These are phyloP conservation scores for Dioctria linearis DNA, from an alignment of 2,888 invertebrate genomes.

Conservation along the genomic window DNA sequence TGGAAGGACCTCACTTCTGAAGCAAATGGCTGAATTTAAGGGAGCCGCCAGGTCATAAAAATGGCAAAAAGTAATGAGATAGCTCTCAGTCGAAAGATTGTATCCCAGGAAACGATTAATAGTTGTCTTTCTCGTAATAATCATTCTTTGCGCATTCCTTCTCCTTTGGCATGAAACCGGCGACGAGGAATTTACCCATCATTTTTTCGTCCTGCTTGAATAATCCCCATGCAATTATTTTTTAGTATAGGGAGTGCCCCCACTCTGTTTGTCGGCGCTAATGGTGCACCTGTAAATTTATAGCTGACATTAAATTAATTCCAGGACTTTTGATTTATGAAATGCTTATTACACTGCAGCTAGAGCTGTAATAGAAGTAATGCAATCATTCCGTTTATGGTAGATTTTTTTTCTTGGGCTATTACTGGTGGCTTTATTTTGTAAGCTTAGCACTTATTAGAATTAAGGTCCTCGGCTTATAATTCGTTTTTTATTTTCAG, in stretches of 20 bases:
- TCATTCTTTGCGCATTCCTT: slow-evolving; percentile 19
- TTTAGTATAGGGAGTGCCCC: slow-evolving; percentile 4
- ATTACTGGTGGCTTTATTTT: neutral
- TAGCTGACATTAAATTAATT: slow-evolving; percentile 41
- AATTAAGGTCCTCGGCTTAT: too few species aligned
- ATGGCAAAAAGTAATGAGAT: slow-evolving; percentile 47
- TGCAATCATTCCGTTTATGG: slow-evolving; percentile 4
- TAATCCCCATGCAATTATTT: slow-evolving; percentile 35
- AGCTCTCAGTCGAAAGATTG: slow-evolving; percentile 37
- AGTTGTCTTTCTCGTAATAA: slow-evolving; percentile 46
- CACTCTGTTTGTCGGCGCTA: slow-evolving; percentile 3
- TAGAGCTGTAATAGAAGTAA: slow-evolving; percentile 15
- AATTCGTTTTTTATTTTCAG: too few species aligned
- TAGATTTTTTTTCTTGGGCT: neutral
- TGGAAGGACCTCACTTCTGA: slow-evolving; percentile 29
- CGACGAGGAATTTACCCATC: slow-evolving; percentile 17
- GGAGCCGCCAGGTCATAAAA: slow-evolving; percentile 38
- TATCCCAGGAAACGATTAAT: slow-evolving; percentile 50
- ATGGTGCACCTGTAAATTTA: slow-evolving; percentile 38
- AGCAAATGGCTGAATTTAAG: slow-evolving; percentile 29
- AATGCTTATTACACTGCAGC: slow-evolving; percentile 34
- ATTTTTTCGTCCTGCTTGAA: neutral
- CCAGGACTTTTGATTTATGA: slow-evolving; percentile 41
- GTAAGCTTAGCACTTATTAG: neutral
- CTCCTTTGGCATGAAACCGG: neutral